Percentiles rank a stretch among this genome's conserved stretches.
Evolutionary conservation across 2,113 vertebrate genomes (phyloP).

Genomic region (Euleptes europaea): DNA sequence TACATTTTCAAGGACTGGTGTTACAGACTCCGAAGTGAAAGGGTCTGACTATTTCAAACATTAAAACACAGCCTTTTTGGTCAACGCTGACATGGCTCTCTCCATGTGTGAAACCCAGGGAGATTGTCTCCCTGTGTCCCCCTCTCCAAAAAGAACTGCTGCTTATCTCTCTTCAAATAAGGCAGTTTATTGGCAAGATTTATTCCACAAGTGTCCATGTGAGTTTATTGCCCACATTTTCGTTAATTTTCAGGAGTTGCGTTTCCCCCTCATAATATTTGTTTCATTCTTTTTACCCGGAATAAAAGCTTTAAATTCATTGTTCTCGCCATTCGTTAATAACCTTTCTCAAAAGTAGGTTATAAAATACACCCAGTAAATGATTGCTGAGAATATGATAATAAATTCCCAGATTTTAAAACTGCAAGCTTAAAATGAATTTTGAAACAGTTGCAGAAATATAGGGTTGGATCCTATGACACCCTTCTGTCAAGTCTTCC

Average conservation of each 20-base stretch:
- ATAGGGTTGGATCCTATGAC: too few relatives aligned
- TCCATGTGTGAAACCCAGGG: too few relatives aligned
- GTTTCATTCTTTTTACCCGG: not conserved
- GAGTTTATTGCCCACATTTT: constrained; percentile 2
- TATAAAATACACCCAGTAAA: not conserved
- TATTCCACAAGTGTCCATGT: not conserved
- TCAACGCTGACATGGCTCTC: too few relatives aligned
- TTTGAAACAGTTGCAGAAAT: not conserved
- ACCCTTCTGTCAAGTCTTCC: too few relatives aligned
- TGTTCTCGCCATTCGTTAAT: not conserved
- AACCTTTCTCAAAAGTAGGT: not conserved
- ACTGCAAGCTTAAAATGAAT: not conserved
- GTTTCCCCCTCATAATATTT: not conserved
- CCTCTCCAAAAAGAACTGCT: too few relatives aligned
- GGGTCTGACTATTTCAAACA: too few relatives aligned
- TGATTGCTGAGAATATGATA: not conserved
- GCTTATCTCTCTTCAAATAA: not conserved
- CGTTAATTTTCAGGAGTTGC: constrained; percentile 7
- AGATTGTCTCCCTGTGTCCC: too few relatives aligned
- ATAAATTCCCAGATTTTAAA: not conserved
- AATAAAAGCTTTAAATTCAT: not conserved
- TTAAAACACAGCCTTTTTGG: too few relatives aligned
- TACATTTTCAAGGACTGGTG: too few relatives aligned
- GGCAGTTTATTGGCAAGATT: not conserved
- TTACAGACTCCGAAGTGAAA: too few relatives aligned